Conservation (phyloP, 2,888 invertebrate species). For the Trichogramma evanescens region DNA sequence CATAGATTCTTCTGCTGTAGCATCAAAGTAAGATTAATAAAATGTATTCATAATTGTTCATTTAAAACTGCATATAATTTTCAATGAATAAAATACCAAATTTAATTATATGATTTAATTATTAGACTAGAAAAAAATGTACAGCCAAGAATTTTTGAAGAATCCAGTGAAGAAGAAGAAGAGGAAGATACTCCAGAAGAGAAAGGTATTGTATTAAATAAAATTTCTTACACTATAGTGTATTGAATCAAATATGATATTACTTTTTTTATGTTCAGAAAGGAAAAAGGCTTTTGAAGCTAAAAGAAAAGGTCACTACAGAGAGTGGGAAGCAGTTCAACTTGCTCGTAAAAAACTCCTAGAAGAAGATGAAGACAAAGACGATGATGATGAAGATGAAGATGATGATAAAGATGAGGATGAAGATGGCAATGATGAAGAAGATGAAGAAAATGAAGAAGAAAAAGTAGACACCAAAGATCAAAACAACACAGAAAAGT, state of each 20-base stretch:
- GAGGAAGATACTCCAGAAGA: slow-evolving; percentile 52
- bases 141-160: slow-evolving; percentile 49
- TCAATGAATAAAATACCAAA: not conserved
- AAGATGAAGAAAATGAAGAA: slow-evolving; percentile 24
- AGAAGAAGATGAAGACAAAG: slow-evolving; percentile 80
- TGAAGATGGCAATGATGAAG: slow-evolving; percentile 17
- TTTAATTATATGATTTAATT: not conserved
- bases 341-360: slow-evolving; percentile 84
- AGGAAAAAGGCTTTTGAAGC: slow-evolving; percentile 78
- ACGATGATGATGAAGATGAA: slow-evolving; percentile 46
- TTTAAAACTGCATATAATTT: not conserved
- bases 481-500: slow-evolving; percentile 35
- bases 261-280: slow-evolving; percentile 44
- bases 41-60: not conserved
- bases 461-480: slow-evolving; percentile 16
- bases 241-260: not conserved
- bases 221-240: not conserved
- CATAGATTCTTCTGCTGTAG: slow-evolving; percentile 62
- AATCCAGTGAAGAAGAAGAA: slow-evolving; percentile 42
- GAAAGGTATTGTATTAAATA: slow-evolving; percentile 35
- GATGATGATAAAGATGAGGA: slow-evolving; percentile 26
- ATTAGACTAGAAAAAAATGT: slow-evolving; percentile 45
- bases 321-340: slow-evolving; percentile 93
- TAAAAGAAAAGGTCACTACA: slow-evolving; percentile 94
- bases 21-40: slow-evolving; percentile 61